Evolutionary conservation across 2,888 invertebrate species (phyloP).

Genomic region (Ramazzottius varieornatus): DNA sequence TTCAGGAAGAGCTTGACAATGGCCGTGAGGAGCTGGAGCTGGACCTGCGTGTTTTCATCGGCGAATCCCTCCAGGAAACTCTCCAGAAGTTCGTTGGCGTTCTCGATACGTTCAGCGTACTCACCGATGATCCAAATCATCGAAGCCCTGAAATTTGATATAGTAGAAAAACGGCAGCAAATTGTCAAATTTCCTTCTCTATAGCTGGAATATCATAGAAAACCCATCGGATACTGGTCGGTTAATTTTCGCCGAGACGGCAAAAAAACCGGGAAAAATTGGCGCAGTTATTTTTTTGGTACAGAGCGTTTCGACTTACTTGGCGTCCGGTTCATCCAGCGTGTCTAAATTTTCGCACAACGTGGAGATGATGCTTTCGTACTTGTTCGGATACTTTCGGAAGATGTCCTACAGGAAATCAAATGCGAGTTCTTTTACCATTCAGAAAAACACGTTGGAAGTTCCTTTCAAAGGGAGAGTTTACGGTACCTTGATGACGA

Average conservation of each 20-base stretch:
- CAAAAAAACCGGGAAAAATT: background rate
- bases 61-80: conserved; percentile 91
- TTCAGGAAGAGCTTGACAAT: conserved; percentile 95
- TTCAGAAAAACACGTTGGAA: background rate
- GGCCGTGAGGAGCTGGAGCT: conserved; percentile 80
- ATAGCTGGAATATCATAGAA: background rate
- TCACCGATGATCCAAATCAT: conserved; percentile 79
- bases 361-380: conserved; percentile 96
- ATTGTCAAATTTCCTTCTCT: background rate
- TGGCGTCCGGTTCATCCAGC: conserved; percentile 87
- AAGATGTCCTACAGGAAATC: conserved; percentile 42
- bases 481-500: conserved; percentile 56
- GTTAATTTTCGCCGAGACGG: background rate
- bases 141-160: conserved; percentile 38
- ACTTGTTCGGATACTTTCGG: conserved; percentile 91
- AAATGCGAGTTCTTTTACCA: too few relatives aligned
- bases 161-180: background rate
- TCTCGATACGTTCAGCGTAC: conserved; percentile 96
- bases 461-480: conserved; percentile 1
- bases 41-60: conserved; percentile 78
- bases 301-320: conserved; percentile 10
- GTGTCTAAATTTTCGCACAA: conserved; percentile 95
- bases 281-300: background rate
- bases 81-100: conserved; percentile 88
- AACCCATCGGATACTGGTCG: background rate